Conservation (phyloP, 2,888 invertebrate species). For the Anagyrus pseudococci region DNA sequence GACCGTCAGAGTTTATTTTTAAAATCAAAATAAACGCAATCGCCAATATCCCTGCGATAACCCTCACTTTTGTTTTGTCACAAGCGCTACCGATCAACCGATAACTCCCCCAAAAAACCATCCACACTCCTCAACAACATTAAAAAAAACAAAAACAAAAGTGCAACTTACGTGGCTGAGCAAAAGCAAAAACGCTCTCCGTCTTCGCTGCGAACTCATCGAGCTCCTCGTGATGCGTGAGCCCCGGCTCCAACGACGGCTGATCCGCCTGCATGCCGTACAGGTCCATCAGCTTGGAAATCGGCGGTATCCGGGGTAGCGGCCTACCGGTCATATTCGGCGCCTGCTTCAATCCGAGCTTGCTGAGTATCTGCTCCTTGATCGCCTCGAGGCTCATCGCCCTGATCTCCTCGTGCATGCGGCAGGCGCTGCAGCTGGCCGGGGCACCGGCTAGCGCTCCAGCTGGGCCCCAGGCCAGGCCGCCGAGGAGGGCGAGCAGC, state of each 20-base stretch:
- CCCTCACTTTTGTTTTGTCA: too few species aligned
- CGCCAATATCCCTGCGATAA: too few species aligned
- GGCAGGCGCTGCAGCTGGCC: conserved; percentile 65
- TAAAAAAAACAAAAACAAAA: neutral
- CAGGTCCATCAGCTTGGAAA: conserved; percentile 61
- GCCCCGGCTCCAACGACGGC: conserved; percentile 58
- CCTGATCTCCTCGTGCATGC: conserved; percentile 66
- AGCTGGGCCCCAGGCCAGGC: neutral
- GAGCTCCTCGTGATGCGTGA: conserved; percentile 60
- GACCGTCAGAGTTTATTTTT: too few species aligned
- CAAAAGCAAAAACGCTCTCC: conserved; percentile 62
- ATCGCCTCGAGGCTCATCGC: conserved; percentile 67
- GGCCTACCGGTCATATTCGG: conserved; percentile 69
- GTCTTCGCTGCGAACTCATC: conserved; percentile 64
- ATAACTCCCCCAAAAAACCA: too few species aligned
- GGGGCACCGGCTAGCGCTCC: conserved; percentile 44
- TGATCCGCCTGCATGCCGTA: conserved; percentile 63
- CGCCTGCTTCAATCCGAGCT: conserved; percentile 67
- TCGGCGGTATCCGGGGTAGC: conserved; percentile 66
- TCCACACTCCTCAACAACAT: neutral
- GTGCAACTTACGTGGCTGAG: conserved; percentile 62
- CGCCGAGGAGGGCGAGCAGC: neutral
- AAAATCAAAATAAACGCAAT: too few species aligned
- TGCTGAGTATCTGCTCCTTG: conserved; percentile 68
- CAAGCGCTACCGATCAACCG: too few species aligned